Conservation (phyloP, 53 echinoderm and acorn worm species). For the Luidia sarsii region DNA sequence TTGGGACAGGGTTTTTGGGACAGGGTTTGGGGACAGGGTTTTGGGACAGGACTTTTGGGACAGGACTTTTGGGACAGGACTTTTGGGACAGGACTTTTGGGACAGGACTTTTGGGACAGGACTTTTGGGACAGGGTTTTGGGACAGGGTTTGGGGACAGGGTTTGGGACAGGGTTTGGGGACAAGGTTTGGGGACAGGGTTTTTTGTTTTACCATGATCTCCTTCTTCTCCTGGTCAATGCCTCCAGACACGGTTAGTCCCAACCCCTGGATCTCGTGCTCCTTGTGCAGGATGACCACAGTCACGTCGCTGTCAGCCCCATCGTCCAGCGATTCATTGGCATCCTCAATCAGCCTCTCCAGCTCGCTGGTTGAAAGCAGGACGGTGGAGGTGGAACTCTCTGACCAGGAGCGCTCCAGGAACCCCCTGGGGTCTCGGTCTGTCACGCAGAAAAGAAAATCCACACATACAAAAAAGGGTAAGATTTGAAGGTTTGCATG, state of each 20-base stretch:
- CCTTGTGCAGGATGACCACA: constrained; percentile 89
- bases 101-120: too few relatives aligned
- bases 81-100: too few relatives aligned
- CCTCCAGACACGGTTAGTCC: constrained; percentile 96
- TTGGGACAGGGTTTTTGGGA: too few relatives aligned
- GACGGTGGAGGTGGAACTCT: constrained; percentile 94
- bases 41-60: too few relatives aligned
- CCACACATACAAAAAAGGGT: neutral
- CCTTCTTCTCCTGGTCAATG: constrained; percentile 85
- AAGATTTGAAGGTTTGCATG: too few relatives aligned
- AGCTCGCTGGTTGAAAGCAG: constrained; percentile 90
- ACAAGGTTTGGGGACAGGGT: too few relatives aligned
- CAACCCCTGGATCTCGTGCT: constrained; percentile 84
- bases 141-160: too few relatives aligned
- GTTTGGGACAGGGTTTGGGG: too few relatives aligned
- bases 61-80: too few relatives aligned
- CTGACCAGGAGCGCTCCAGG: constrained; percentile 83
- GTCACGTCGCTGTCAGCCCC: constrained; percentile 78
- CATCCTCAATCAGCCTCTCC: constrained; percentile 94
- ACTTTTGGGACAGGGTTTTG: too few relatives aligned
- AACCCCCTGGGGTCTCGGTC: constrained; percentile 70
- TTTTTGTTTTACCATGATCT: constrained; percentile 94
- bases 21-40: too few relatives aligned
- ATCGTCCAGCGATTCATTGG: constrained; percentile 94
- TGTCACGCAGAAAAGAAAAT: neutral